Evolutionary conservation across 1,140 invertebrate species (phyloP), one percentile per base, ranked within the genome.

Genomic region (Drosophila lowei): DNA sequence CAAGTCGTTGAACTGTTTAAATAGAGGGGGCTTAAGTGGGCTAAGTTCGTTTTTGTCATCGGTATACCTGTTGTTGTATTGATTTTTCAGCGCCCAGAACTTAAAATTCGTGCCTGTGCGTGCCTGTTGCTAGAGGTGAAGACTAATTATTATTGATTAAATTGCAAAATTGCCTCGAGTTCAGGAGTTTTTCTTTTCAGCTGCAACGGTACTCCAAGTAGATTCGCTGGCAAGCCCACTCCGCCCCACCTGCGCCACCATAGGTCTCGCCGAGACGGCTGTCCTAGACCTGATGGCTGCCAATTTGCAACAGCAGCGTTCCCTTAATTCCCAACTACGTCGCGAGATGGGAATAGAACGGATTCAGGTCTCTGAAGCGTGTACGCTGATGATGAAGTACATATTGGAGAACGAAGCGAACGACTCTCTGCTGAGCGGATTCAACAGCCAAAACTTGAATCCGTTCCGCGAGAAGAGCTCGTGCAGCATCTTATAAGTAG

Each of bases 381-480:
- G 98, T 42, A 95, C 97, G 66, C 97, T 99, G 77, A 97, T 99
- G 68, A 96, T 98, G 92, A 96, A 97, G 90, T 99, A 96, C 84
- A 97, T 98, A 67, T 94, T 95, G 41, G 97, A 98, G 81, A 97
- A 99, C 79, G 95, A 97, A 90, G 95, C 96, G 75, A 97, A 98
- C 79, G 98, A 99, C 92, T 98, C 96, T 86, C 94, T 99, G 11
- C 93, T 99, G 38, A 95, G 97, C 76, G 98, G 98, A 3, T 99
- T 99, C 92, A 96, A 96, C 49, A 97, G 96, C 62, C 97, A 99
- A 91, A 98, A 98, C 91, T 97, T 98, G 6, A 99, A 99, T 93
- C 98, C 98, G 28, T 99, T 99, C 93, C 95, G 98, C 77, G 98
- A 99, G 92, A 99, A 99, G 92, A 98, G 95, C 85, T 96, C 96